phyloP scores from a whole-genome alignment of 2,797 vertebrate species.

The Gallirallus australis region DNA sequence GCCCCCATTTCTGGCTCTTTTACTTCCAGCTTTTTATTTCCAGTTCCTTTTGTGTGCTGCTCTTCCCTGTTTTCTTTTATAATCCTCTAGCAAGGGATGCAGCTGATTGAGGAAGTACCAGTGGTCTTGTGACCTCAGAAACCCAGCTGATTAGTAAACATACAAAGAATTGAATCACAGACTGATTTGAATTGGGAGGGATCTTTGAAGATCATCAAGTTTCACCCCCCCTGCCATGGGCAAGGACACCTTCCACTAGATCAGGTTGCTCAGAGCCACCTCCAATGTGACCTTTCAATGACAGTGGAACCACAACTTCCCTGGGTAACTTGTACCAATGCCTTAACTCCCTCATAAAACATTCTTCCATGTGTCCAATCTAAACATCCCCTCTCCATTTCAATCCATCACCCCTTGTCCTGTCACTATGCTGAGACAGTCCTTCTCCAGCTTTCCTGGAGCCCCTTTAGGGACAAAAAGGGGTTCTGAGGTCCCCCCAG shows the following conservation, averaged over 20 bases:
- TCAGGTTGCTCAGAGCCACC: rapidly evolving
- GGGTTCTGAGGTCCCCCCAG: rapidly evolving
- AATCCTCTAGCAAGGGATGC: not conserved
- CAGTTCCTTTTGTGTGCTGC: not conserved
- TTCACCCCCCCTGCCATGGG: not conserved
- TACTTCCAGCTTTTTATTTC: not conserved
- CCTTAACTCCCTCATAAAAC: rapidly evolving
- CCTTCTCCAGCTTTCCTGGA: rapidly evolving
- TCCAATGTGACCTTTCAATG: not conserved
- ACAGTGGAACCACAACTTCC: rapidly evolving
- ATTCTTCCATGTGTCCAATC: not conserved
- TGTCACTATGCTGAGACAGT: rapidly evolving
- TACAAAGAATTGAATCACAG: not conserved
- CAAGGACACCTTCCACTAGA: not conserved
- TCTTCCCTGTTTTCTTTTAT: not conserved
- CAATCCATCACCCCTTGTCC: not conserved
- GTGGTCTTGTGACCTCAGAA: not conserved
- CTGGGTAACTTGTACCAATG: rapidly evolving
- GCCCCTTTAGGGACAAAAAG: rapidly evolving
- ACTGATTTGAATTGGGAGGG: not conserved
- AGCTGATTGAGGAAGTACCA: not conserved
- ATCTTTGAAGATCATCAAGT: not conserved
- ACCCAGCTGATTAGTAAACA: not conserved
- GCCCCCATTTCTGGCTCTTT: not conserved
- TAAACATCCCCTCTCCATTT: not conserved